phyloP scores from a whole-genome alignment of 2,888 invertebrate species.

The Chaetogeoica ovagalla region DNA sequence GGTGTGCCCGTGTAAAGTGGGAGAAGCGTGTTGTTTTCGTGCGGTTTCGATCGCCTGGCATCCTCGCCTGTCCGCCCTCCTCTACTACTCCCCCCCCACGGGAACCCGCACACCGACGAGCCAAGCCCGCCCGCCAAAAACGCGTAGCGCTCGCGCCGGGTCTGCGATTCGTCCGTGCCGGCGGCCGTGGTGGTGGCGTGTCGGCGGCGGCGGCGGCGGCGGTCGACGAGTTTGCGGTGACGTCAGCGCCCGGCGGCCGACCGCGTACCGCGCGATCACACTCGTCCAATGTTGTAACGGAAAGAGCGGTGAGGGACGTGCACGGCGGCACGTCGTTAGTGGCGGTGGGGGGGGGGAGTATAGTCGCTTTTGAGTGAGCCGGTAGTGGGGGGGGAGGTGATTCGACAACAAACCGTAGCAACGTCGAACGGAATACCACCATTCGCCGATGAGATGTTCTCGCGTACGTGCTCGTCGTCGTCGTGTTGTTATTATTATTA shows the following conservation, averaged over 20 bases:
- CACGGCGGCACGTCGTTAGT: background rate
- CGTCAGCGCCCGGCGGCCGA: constrained; percentile 40
- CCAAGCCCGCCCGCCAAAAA: background rate
- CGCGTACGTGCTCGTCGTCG: constrained; percentile 29
- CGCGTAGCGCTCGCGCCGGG: background rate
- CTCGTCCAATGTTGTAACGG: no score
- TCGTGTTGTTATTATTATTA: background rate
- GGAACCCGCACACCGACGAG: no score
- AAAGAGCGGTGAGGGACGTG: background rate
- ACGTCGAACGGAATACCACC: constrained; percentile 1
- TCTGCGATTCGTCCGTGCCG: constrained; percentile 36
- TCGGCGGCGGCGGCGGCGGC: background rate
- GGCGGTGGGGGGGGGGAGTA: background rate
- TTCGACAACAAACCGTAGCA: constrained; percentile 41
- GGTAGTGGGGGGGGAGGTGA: background rate
- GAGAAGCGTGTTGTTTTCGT: constrained; percentile 41
- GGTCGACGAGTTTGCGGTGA: constrained; percentile 28
- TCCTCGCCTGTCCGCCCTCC: constrained; percentile 9
- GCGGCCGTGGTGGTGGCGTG: background rate
- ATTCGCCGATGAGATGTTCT: constrained; percentile 43
- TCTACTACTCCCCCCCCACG: background rate
- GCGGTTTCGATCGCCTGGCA: constrained; percentile 43
- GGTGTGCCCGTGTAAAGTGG: constrained; percentile 10
- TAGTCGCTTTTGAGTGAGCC: background rate
- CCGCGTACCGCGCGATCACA: background rate